phyloP scores from a whole-genome alignment of 2,888 invertebrate genomes.

The Trissolcus brochymenae region DNA sequence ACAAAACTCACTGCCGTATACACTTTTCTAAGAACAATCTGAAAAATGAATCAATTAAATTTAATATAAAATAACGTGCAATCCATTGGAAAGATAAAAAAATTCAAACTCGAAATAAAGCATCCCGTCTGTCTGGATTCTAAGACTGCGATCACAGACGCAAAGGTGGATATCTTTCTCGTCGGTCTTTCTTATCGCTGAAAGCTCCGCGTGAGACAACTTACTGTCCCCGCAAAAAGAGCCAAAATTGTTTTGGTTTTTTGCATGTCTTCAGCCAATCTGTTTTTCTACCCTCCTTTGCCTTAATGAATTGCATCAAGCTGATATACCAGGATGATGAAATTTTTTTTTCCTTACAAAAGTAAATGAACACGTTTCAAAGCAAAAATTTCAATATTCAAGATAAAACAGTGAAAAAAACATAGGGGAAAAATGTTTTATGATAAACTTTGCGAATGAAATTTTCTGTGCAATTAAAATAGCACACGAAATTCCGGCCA shows the following conservation, averaged over 20 bases:
- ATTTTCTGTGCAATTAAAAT: too few species aligned
- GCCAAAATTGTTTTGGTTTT: slow-evolving; percentile 19
- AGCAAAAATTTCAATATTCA: not conserved
- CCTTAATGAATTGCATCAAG: slow-evolving; percentile 1
- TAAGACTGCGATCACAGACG: slow-evolving; percentile 51
- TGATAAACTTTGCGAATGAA: too few species aligned
- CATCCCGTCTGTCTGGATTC: slow-evolving; percentile 41
- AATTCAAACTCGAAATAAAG: slow-evolving; percentile 37
- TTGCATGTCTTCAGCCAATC: slow-evolving; percentile 6
- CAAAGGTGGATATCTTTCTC: slow-evolving; percentile 58
- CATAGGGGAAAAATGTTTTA: not conserved
- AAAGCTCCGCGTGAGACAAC: slow-evolving; percentile 57
- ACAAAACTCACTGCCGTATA: not conserved
- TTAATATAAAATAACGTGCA: slow-evolving; percentile 28
- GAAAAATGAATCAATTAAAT: slow-evolving; percentile 19
- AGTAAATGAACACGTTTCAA: too few species aligned
- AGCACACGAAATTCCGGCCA: too few species aligned
- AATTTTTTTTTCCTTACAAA: not conserved
- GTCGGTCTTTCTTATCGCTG: slow-evolving; percentile 56
- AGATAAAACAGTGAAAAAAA: not conserved
- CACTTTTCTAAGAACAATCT: not conserved
- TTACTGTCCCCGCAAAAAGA: slow-evolving; percentile 40
- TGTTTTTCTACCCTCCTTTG: slow-evolving; percentile 4
- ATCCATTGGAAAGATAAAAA: too few species aligned
- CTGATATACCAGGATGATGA: too few species aligned